phyloP scores from a whole-genome alignment of 2,113 vertebrate species.

The Paracanthobrama guichenoti region DNA sequence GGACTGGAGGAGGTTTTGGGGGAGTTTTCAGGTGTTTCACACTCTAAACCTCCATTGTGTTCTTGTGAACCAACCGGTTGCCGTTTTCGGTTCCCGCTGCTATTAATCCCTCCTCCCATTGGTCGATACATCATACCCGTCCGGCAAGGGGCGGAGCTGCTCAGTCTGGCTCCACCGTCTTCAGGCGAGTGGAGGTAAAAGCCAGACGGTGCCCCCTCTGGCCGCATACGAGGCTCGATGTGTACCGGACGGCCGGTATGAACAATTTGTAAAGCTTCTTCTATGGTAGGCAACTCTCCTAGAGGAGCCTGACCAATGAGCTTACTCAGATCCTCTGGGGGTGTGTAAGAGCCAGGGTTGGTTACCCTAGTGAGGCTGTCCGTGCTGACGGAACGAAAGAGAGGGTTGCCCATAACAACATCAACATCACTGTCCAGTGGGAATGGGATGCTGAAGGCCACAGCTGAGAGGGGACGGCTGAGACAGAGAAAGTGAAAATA shows the following conservation, averaged over 20 bases:
- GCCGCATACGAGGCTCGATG: constrained; percentile 78
- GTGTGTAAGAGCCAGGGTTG: constrained; percentile 66
- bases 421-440: constrained; percentile 95
- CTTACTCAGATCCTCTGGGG: constrained; percentile 76
- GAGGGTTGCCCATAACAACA: constrained; percentile 91
- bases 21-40: constrained; percentile 71
- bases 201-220: constrained; percentile 86
- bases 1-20: constrained; percentile 66
- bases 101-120: constrained; percentile 53
- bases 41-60: constrained; percentile 76
- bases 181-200: constrained; percentile 86
- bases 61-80: neutral
- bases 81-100: neutral
- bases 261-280: constrained; percentile 83
- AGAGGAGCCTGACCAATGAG: constrained; percentile 61
- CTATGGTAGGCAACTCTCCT: constrained; percentile 84
- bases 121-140: constrained; percentile 68
- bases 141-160: constrained; percentile 75
- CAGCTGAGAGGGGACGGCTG: constrained; percentile 88
- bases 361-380: constrained; percentile 80
- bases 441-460: constrained; percentile 93
- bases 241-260: constrained; percentile 63
- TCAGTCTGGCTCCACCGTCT: constrained; percentile 64
- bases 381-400: constrained; percentile 83
- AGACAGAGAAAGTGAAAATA: constrained; percentile 34